phyloP scores from a whole-genome alignment of 1,140 invertebrate genomes.

The Drosophila virilis region DNA sequence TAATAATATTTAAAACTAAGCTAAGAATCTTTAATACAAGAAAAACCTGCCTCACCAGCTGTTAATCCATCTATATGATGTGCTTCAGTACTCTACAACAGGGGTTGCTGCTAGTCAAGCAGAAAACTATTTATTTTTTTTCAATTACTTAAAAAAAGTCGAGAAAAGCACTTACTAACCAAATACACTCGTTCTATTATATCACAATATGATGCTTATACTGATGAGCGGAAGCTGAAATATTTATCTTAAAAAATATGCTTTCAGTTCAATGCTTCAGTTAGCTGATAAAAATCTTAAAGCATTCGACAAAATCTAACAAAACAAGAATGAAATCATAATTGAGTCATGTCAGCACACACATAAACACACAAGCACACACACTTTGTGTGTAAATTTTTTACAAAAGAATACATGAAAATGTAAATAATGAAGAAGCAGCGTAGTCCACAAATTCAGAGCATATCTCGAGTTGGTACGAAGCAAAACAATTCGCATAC shows the following conservation, averaged over 20 bases:
- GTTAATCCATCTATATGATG: too few relatives aligned
- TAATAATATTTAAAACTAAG: too few relatives aligned
- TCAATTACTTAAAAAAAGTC: constrained; percentile 2
- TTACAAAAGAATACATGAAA: constrained; percentile 26
- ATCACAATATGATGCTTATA: background rate
- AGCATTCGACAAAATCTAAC: constrained; percentile 29
- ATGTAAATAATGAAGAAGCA: constrained; percentile 38
- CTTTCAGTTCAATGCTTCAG: constrained; percentile 43
- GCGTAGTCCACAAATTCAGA: constrained; percentile 35
- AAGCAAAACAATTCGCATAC: background rate
- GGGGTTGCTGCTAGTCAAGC: too few relatives aligned
- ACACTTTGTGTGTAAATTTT: background rate
- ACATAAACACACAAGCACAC: background rate
- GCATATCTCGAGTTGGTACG: constrained; percentile 19
- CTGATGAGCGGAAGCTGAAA: constrained; percentile 8
- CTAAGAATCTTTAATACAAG: too few relatives aligned
- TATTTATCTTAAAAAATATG: constrained; percentile 32
- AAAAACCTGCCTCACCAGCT: too few relatives aligned
- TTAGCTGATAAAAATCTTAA: constrained; percentile 47
- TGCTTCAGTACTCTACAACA: too few relatives aligned
- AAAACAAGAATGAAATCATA: constrained; percentile 51
- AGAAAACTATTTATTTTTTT: background rate
- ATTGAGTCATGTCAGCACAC: constrained; percentile 37
- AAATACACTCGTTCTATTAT: background rate
- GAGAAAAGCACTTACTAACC: background rate